These are phyloP conservation scores for Platyura marginata DNA, from an alignment of 1,140 invertebrate genomes.

Conservation along the genomic window DNA sequence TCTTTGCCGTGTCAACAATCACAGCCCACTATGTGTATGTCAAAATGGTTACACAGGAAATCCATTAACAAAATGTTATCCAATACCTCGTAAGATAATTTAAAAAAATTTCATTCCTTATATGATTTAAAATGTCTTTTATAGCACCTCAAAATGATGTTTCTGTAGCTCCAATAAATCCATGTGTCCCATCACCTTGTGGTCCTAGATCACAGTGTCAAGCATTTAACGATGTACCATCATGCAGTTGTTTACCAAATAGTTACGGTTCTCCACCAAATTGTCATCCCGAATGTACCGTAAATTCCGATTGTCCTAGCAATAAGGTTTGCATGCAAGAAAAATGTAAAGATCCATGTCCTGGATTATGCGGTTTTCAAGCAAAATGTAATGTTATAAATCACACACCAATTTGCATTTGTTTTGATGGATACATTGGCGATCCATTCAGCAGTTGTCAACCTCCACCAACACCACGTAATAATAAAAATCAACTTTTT, in stretches of 20 bases:
- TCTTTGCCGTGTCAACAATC: constrained; percentile 59
- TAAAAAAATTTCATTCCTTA: too few relatives aligned
- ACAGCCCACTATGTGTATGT: constrained; percentile 65
- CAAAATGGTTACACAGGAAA: constrained; percentile 56
- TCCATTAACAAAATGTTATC: constrained; percentile 59
- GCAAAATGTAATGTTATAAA: constrained; percentile 54
- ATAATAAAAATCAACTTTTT: too few relatives aligned
- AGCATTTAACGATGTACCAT: constrained; percentile 43
- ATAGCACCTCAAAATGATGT: constrained; percentile 18
- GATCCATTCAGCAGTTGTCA: constrained; percentile 61
- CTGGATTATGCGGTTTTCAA: constrained; percentile 52
- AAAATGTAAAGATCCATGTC: constrained; percentile 58
- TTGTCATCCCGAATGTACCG: constrained; percentile 57
- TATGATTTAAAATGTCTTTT: constrained; percentile 5
- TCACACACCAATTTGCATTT: constrained; percentile 60
- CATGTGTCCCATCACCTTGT: constrained; percentile 59
- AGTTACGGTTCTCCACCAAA: constrained; percentile 49
- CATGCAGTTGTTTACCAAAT: constrained; percentile 56
- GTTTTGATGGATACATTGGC: constrained; percentile 41
- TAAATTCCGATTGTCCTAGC: constrained; percentile 51
- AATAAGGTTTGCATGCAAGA: constrained; percentile 50
- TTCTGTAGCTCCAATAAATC: constrained; percentile 39
- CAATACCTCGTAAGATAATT: constrained; percentile 20
- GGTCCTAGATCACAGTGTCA: constrained; percentile 66
- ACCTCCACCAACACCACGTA: constrained; percentile 45